Percentiles rank a stretch among this genome's conserved stretches.
Conservation (phyloP, 2,888 invertebrate species). For the Chloroclystis v-ata region DNA sequence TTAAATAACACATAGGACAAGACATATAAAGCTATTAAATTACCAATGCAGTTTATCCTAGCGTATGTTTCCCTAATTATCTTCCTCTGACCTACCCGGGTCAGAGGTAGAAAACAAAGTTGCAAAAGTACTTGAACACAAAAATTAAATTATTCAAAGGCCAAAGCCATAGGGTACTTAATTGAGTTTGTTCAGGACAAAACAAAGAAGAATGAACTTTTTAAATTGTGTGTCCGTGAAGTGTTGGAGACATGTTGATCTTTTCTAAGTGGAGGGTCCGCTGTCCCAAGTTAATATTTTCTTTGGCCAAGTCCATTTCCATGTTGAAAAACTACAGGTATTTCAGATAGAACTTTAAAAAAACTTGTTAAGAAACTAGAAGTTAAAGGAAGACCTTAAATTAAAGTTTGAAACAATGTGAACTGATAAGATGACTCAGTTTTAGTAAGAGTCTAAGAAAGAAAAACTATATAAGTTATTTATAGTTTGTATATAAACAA, state of each 20-base stretch:
- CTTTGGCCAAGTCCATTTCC: conserved; percentile 45
- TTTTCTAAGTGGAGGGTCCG: conserved; percentile 52
- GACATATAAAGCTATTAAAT: too few species aligned
- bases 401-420: too few species aligned
- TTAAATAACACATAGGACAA: too few species aligned
- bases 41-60: too few species aligned
- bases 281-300: conserved; percentile 66
- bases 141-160: conserved; percentile 67
- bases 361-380: too few species aligned
- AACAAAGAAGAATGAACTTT: conserved; percentile 73
- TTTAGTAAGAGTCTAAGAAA: too few species aligned
- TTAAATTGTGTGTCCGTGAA: conserved; percentile 77
- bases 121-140: conserved; percentile 12
- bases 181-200: conserved; percentile 78
- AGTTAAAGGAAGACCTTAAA: too few species aligned
- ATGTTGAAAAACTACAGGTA: conserved; percentile 25
- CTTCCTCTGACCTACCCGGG: too few species aligned
- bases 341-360: conserved; percentile 6
- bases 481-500: too few species aligned
- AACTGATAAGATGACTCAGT: too few species aligned
- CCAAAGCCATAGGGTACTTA: conserved; percentile 72
- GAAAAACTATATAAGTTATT: too few species aligned
- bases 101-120: conserved; percentile 16
- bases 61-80: too few species aligned
- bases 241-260: conserved; percentile 77